Evolutionary conservation across 1,140 invertebrate genomes (phyloP).

Genomic region (Caerostris darwini): DNA sequence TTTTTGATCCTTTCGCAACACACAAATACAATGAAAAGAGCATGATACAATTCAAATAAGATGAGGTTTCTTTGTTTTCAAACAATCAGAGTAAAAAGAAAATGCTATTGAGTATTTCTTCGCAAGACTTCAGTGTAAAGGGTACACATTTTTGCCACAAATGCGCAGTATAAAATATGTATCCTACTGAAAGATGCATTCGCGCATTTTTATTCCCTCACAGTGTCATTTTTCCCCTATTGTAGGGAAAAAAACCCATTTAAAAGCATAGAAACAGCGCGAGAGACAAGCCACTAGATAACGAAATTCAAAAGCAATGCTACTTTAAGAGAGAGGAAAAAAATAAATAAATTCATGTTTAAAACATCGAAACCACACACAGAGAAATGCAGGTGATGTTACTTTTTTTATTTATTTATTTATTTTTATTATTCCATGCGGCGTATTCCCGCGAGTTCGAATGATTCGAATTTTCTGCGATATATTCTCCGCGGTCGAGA

Average conservation of each 20-base stretch:
- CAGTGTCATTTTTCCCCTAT: neutral
- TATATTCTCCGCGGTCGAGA: neutral
- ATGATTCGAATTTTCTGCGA: conserved; percentile 35
- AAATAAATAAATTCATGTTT: conserved; percentile 56
- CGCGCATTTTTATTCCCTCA: conserved; percentile 8
- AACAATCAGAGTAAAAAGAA: too few species aligned
- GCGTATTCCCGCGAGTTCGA: conserved; percentile 1
- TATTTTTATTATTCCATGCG: conserved; percentile 5
- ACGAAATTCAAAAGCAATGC: conserved; percentile 60
- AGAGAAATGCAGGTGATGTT: neutral
- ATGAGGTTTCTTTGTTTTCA: too few species aligned
- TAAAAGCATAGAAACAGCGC: neutral
- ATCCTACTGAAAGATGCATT: conserved; percentile 50
- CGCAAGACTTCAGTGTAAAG: neutral
- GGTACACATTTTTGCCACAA: neutral
- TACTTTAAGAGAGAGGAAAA: neutral
- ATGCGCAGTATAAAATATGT: conserved; percentile 12
- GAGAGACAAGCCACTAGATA: conserved; percentile 12
- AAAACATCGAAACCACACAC: conserved; percentile 12
- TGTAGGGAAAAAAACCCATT: neutral
- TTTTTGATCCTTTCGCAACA: too few species aligned
- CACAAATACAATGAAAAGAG: too few species aligned
- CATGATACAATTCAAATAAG: too few species aligned
- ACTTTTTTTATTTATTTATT: neutral
- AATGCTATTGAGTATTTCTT: too few species aligned